Conservation (phyloP, 2,113 vertebrate genomes). For the Microcebus griseorufus region DNA sequence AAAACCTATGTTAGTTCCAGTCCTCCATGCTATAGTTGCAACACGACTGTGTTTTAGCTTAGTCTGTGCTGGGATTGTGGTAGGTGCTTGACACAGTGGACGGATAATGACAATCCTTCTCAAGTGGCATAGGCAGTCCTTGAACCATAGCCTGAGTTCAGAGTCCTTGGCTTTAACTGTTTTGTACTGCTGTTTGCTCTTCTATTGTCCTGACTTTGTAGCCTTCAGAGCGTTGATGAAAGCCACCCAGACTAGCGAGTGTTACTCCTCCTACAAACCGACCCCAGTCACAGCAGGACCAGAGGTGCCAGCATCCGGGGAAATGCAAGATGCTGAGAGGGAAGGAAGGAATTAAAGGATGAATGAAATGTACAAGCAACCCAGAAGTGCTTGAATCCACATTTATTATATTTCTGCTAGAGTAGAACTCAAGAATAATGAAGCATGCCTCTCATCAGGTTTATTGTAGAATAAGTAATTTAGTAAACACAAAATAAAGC, state of each 20-base stretch:
- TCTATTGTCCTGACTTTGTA: not conserved
- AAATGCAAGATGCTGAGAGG: not conserved
- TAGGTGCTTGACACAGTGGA: not conserved
- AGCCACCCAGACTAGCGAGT: not conserved
- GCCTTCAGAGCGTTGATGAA: not conserved
- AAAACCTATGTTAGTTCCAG: not conserved
- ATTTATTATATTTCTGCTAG: conserved; percentile 29
- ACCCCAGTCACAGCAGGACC: not conserved
- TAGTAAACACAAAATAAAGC: conserved; percentile 60
- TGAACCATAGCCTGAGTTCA: not conserved
- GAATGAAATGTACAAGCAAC: not conserved
- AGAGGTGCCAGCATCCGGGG: fast-evolving
- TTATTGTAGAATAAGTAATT: conserved; percentile 66
- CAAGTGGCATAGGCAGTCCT: not conserved
- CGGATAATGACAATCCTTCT: not conserved
- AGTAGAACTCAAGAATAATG: conserved; percentile 42
- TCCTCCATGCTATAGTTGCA: not conserved
- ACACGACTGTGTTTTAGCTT: not conserved
- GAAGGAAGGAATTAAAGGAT: not conserved
- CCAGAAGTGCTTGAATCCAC: not conserved
- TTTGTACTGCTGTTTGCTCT: not conserved
- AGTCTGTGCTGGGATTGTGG: not conserved
- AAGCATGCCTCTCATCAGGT: conserved; percentile 46
- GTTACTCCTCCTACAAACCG: not conserved
- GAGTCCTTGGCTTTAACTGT: not conserved